Evolutionary conservation across 2,797 vertebrate species (phyloP), one percentile per base, ranked within the genome.

Genomic region (Netta rufina): DNA sequence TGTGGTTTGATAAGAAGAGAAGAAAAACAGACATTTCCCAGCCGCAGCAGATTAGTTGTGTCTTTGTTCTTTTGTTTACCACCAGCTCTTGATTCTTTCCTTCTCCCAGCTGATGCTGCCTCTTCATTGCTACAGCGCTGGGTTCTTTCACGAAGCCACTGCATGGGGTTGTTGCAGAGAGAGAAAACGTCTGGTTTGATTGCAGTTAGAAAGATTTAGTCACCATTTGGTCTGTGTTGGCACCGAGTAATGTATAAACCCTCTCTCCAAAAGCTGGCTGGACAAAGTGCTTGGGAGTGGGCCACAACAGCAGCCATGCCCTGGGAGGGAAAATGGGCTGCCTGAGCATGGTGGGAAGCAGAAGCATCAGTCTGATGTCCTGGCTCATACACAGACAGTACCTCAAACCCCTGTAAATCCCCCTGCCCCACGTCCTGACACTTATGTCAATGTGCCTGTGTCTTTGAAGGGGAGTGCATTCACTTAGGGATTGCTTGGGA

Each of bases 1-100:
- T 87, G 80, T 67, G 87, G 62, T 91, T 93, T 89, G 77, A 76
- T 84, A 94, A 78, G 64, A 57, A 79, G 56, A 78, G 91, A 93
- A 87, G 51, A 65, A 90, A 81, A 95, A 86, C 45, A 92, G 41
- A 66, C 2, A 15, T 58, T 82, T 75, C 49, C 54, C 72, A 73
- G 38, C 13, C 15, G 64, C 39, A 78, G 53, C 39, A 64, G 51
- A 87, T 60, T 73, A 66, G 33, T 67, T 77, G 32, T 14, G 36
- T 54, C 20, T 57, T 43, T 66, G 15, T 66, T 85, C 54, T 89
- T 76, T 62, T 81, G 58, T 80, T 92, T 74, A 60, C 61, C 76
- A 43, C 39, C 64, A 86, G 24, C 49, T 87, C 57, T 61, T 20
- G 7, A 62, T 41, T 79, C 47, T 17, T 73, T 84, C 85, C 27